Percentiles rank a stretch among this genome's conserved stretches.
Evolutionary conservation across 2,113 vertebrate species (phyloP).

Genomic region (Turdus rufiventris): DNA sequence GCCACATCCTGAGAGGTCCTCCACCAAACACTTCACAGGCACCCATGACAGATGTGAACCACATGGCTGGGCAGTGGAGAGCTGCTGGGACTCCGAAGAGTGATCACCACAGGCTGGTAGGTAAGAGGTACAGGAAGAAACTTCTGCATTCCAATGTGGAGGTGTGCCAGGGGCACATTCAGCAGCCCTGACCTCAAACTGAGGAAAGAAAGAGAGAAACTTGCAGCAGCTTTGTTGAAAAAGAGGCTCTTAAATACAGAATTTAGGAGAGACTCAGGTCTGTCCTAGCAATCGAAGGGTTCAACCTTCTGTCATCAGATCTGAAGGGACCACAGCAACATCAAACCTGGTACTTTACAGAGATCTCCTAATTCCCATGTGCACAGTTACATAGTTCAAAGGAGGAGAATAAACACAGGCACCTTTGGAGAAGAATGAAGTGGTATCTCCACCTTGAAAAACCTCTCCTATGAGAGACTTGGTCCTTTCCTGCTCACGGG

Average conservation of each 20-base stretch:
- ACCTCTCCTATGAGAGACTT: neutral
- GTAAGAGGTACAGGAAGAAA: neutral
- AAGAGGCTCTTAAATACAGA: neutral
- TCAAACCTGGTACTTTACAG: neutral
- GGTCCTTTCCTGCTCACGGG: neutral
- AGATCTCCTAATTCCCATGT: neutral
- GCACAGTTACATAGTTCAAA: neutral
- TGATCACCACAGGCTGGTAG: neutral
- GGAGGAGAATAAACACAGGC: neutral
- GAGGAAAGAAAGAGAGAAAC: neutral
- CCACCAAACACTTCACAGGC: neutral
- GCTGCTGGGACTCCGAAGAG: neutral
- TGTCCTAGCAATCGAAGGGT: neutral
- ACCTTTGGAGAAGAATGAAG: neutral
- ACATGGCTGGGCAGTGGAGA: rapidly evolving
- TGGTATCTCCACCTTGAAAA: neutral
- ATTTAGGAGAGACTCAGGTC: neutral
- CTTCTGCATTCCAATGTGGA: neutral
- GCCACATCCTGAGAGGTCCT: neutral
- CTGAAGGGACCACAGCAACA: neutral
- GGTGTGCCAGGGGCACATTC: neutral
- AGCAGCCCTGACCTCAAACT: neutral
- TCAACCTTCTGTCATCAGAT: neutral
- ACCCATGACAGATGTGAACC: neutral
- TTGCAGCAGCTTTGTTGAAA: neutral